A percentile compares a stretch with the other conserved stretches of the same genome.
Evolutionary conservation across 2,113 vertebrate species (phyloP).

Genomic region (Phrynosoma platyrhinos): DNA sequence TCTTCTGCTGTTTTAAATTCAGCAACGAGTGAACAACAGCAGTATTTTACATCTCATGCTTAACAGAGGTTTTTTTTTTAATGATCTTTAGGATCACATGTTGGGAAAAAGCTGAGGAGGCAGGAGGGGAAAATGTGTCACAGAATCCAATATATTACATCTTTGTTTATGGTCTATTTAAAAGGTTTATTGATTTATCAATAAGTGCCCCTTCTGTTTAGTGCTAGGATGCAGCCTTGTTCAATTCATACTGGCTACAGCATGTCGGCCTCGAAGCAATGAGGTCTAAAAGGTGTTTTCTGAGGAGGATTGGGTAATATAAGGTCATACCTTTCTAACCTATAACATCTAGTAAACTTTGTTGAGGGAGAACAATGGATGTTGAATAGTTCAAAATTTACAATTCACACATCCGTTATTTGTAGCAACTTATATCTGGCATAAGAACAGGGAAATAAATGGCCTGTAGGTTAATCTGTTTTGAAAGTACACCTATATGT

Average conservation of each 20-base stretch:
- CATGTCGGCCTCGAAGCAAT: slow-evolving; percentile 41
- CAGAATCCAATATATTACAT: slow-evolving; percentile 52
- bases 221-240: slow-evolving; percentile 29
- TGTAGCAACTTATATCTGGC: slow-evolving; percentile 45
- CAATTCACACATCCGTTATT: slow-evolving; percentile 53
- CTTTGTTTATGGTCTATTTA: slow-evolving; percentile 65
- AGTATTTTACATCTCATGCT: slow-evolving; percentile 40
- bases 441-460: slow-evolving; percentile 47
- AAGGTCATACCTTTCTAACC: slow-evolving; percentile 56
- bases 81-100: neutral
- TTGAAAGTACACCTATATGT: slow-evolving; percentile 50
- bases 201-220: slow-evolving; percentile 47
- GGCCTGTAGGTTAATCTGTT: slow-evolving; percentile 57
- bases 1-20: slow-evolving; percentile 49
- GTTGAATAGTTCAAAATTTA: slow-evolving; percentile 36
- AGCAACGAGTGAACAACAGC: slow-evolving; percentile 43
- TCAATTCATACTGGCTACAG: slow-evolving; percentile 56
- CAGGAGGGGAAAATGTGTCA: slow-evolving; percentile 41
- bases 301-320: slow-evolving; percentile 32
- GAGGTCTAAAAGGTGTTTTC: slow-evolving; percentile 40
- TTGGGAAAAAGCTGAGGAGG: neutral
- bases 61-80: slow-evolving; percentile 11
- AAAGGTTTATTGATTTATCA: slow-evolving; percentile 58
- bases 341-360: slow-evolving; percentile 47
- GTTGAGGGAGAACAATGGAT: slow-evolving; percentile 29